These are phyloP conservation scores for Lonchura striata DNA, from an alignment of 2,113 vertebrate genomes.

Conservation along the genomic window DNA sequence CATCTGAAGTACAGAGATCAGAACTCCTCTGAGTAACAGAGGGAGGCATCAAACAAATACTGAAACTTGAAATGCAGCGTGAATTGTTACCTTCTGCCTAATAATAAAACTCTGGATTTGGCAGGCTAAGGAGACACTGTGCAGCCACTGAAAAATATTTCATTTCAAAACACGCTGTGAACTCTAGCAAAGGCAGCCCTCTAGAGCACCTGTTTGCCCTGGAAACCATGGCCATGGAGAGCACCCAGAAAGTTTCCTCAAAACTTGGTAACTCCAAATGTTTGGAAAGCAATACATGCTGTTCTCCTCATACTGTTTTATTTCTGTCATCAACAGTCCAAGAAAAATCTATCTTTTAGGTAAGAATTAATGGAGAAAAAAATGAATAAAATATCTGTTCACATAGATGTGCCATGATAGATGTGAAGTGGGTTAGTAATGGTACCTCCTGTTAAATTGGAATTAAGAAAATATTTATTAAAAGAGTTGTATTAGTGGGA, in stretches of 20 bases:
- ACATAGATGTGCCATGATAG: neutral
- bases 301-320: neutral
- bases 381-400: neutral
- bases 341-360: neutral
- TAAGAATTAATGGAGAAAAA: neutral
- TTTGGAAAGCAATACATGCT: neutral
- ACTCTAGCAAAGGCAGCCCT: neutral
- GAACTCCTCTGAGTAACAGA: conserved; percentile 2
- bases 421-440: neutral
- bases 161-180: rapidly evolving
- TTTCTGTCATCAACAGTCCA: neutral
- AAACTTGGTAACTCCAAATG: neutral
- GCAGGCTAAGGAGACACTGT: neutral
- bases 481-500: neutral
- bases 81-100: neutral
- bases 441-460: neutral
- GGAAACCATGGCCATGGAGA: neutral
- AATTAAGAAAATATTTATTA: neutral
- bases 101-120: neutral
- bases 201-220: neutral
- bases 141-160: neutral
- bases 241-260: neutral
- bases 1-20: neutral
- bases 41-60: neutral
- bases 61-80: neutral